Evolutionary conservation across 1,140 invertebrate species (phyloP), one percentile per base, ranked within the genome.

Genomic region (Drosophila sulfurigaster): DNA sequence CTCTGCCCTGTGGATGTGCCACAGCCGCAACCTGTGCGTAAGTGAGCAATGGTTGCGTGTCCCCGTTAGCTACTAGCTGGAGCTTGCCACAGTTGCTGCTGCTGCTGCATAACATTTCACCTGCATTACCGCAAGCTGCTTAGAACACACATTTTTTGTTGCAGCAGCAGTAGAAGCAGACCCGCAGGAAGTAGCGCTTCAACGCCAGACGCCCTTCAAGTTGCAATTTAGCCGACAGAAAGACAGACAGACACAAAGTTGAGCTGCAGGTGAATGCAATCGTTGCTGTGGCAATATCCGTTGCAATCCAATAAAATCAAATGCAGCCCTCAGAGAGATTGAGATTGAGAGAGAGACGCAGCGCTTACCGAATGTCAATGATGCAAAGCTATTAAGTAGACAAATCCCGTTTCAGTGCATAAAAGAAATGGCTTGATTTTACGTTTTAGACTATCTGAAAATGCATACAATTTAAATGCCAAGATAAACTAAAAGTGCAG

Each of bases 61-160:
- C n/a, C 57, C 20, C 20, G 41, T 46, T 25, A 25, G 20, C 20
- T 25, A 25, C 0, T 25, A 13, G 25, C 38, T 30, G 45, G 20
- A 59, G n/a, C 10, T 57, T 25, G 63, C 35, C 38, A 66, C 30
- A 41, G 30, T 38, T 63, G 45, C 60, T 13, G 0, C 38, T 8
- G 30, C 13, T 75, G 66, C 48, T 64, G 43, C 58, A 64, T 64
- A 64, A 62, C 58, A 60, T 62, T 52, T 56, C 25, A 48, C 46
- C 57, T 60, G 67, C 67, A 62, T 59, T 57, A 51, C 65, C 66
- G 35, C 51, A 69, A 70, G 59, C 66, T 51, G 57, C 65, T 70
- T 70, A 63, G 72, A 56, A 60, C 45, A 60, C 20, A 25, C 20
- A 25, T 25, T 25, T 25, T 25, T 54, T 72, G 65, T 38, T 30